These are phyloP conservation scores for Phainopepla nitens DNA, from an alignment of 2,113 vertebrate genomes.

Conservation along the genomic window DNA sequence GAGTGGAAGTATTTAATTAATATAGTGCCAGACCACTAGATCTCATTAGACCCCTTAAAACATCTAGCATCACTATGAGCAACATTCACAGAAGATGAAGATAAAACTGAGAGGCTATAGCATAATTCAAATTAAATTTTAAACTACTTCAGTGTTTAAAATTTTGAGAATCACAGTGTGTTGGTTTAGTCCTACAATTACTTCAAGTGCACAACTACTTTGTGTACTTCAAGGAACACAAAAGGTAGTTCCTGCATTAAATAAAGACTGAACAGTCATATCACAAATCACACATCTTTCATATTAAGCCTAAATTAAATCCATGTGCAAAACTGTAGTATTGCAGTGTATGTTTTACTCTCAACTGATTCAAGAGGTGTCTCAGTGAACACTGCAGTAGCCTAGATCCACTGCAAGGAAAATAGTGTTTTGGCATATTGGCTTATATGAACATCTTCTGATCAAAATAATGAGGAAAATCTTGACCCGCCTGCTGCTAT, in stretches of 20 bases:
- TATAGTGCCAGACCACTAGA: neutral
- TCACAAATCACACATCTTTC: neutral
- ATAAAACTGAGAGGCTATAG: neutral
- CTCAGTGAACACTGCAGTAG: neutral
- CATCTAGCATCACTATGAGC: neutral
- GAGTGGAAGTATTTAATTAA: neutral
- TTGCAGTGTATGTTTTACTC: neutral
- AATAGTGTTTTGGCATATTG: neutral
- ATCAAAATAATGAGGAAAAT: neutral
- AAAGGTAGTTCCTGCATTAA: neutral
- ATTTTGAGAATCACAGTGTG: neutral
- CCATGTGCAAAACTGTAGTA: neutral
- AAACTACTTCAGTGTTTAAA: neutral
- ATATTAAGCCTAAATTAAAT: neutral
- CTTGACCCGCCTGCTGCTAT: neutral
- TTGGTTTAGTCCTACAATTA: neutral
- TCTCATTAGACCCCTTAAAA: neutral
- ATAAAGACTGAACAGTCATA: neutral
- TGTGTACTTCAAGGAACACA: neutral
- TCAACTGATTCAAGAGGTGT: neutral
- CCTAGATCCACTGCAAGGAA: neutral
- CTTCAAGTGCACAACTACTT: no score
- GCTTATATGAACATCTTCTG: neutral
- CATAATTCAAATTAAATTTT: neutral
- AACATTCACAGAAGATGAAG: neutral